Base-by-base conservation (phyloP, 2,113 vertebrate genomes). In the Pomatorhinus ruficollis region DNA sequence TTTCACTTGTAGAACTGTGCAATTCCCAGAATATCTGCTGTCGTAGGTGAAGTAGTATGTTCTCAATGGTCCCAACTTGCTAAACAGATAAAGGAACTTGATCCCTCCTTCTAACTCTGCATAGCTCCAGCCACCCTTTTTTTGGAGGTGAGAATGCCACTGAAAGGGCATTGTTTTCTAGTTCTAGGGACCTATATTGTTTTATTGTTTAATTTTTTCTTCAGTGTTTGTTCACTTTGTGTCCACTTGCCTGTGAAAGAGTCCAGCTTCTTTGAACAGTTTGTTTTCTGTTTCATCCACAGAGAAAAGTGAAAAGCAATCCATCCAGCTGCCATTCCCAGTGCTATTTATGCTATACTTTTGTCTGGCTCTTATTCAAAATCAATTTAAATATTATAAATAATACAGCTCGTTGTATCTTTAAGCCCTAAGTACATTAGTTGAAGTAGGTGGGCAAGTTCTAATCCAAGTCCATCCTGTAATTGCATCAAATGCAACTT, bases 121-220 rank as follows among this genome's bases (percentile, higher is more conserved):
- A 18, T 69, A 86, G 17, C 39, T 88, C 79, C 59, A 91, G 33
- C 14, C 44, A n/a, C 28, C 10, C 33, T 35, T 75, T 63, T 68
- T 31, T 27, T 74, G 30, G 42, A 83, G 27, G 54, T 70, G 66
- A 80, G 42, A 93, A 65, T 2, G 3, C 19, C 82, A 70, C 33
- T 60, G 23, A 37, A 66, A 83, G 57, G 52, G 15, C 27, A 57
- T 7, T 20, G 19, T 63, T 80, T 87, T 53, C 54, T 77, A 31
- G 15, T 68, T 27, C 21, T 52, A 45, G 20, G 5, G 9, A 24
- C 0, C 0, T 33, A 28, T 39, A n/a, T 61, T 39, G 9, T 17
- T n/a, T 25, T 77, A 17, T 37, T 54, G 23, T 11, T 14, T 19
- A 33, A 4, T 50, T 83, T 88, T 89, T 87, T 50, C 30, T 64